Base-by-base conservation (phyloP, 2,888 invertebrate genomes). In the Epinotia nisella region DNA sequence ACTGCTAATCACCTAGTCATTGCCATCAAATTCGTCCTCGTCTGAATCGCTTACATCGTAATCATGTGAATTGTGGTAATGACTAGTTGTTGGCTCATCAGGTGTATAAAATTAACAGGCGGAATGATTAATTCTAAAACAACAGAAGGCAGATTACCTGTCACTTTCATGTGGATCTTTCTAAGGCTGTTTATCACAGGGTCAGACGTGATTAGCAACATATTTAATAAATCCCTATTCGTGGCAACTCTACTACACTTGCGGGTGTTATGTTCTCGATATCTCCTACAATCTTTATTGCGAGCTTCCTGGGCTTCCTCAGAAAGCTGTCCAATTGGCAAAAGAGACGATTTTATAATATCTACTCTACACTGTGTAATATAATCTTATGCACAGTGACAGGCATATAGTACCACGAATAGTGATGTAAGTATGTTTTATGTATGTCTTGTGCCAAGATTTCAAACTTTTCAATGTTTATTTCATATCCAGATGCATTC, bases 221-320 rank as follows among this genome's bases (percentile, higher is more conserved):
- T 53, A 17, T 53, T 53, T 53, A 53, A 53, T 53, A 53, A 53
- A 53, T 53, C 53, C 2, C 17, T 19, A 53, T 17, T 53, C 53
- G 53, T 53, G 19, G 53, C 19, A 53, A 17, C 19, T 17, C 53
- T 17, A 1, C 7, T 3, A 10, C 53, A 53, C 19, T 53, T 53
- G 53, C 53, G 53, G 53, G 53, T 53, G 3, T 53, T 53, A 7
- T n/a, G 4, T 1, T 53, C 53, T 53, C 53, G 17, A 53, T 17
- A 53, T 53, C 17, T 53, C 17, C 53, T 19, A 17, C 53, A 53
- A 53, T 53, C 53, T 53, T 53, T 53, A 17, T 53, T 53, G 53
- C 53, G 49, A 49, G 49, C 49, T 49, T 49, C 62, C 45, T 67
- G 19, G 56, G 53, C 45, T 24, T 56, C 56, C 13, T 56, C 56